phyloP scores from a whole-genome alignment of 2,113 vertebrate species.

The Mixornis gularis region DNA sequence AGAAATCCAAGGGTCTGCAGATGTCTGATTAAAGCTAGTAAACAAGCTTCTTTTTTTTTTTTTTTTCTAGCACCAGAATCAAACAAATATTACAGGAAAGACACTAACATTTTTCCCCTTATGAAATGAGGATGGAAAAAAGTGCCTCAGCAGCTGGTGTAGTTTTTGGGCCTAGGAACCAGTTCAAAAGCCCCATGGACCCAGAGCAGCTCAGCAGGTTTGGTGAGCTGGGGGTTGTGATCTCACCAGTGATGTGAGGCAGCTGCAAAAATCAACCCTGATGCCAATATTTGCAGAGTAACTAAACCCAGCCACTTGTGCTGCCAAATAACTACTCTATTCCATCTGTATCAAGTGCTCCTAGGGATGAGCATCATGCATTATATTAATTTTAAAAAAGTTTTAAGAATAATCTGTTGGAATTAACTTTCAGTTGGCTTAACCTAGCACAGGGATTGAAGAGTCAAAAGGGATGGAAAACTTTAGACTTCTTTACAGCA shows the following conservation, averaged over 20 bases:
- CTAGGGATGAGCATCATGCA: neutral
- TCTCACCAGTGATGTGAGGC: neutral
- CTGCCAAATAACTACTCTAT: neutral
- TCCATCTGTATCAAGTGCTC: neutral
- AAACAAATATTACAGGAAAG: neutral
- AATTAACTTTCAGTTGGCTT: neutral
- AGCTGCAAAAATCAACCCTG: neutral
- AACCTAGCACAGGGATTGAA: neutral
- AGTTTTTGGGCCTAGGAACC: neutral
- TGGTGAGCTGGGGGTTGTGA: neutral
- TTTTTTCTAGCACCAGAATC: neutral
- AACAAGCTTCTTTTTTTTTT: neutral
- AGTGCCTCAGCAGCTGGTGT: neutral
- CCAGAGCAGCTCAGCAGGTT: neutral
- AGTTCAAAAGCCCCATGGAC: neutral
- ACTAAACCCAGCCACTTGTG: neutral
- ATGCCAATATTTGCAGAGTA: neutral
- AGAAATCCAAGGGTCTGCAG: neutral
- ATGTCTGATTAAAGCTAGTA: neutral
- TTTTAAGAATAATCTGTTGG: neutral
- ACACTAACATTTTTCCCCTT: neutral
- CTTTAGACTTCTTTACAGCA: neutral
- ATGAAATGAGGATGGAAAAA: neutral
- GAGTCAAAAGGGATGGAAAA: neutral
- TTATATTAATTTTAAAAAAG: neutral